phyloP scores from a whole-genome alignment of 92 coral and sea anemone genomes.

The Montipora capitata region DNA sequence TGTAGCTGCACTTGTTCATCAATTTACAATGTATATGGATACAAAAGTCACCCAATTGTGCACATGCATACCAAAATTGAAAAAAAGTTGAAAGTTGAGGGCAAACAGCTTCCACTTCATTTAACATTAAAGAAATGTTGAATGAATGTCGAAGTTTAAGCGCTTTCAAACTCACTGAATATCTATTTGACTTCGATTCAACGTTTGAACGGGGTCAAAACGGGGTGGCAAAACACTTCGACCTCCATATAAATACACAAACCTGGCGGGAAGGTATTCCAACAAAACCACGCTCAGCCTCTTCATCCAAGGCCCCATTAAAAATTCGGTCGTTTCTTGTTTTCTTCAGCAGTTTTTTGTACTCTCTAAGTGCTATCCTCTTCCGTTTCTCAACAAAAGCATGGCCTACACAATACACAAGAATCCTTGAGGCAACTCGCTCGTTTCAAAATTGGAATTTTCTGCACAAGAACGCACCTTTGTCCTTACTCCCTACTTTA shows the following conservation, averaged over 20 bases:
- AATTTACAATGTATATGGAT: no score
- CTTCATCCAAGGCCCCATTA: neutral
- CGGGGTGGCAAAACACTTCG: no score
- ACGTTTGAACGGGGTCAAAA: no score
- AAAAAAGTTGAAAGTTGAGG: no score
- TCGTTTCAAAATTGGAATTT: neutral
- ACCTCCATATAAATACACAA: neutral
- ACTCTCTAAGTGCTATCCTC: constrained; percentile 81
- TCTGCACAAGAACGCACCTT: constrained; percentile 44
- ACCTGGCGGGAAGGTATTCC: neutral
- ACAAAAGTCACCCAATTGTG: no score
- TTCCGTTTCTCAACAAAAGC: constrained; percentile 92
- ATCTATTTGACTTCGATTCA: no score
- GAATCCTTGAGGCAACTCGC: neutral
- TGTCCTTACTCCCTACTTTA: constrained; percentile 75
- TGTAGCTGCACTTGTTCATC: no score
- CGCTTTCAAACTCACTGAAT: no score
- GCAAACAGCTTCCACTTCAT: no score
- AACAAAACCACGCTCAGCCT: neutral
- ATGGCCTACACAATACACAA: constrained; percentile 71
- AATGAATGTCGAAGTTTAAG: no score
- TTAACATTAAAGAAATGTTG: no score
- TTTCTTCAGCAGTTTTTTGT: constrained; percentile 85
- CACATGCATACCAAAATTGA: no score
- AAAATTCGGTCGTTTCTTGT: constrained; percentile 61